phyloP scores from a whole-genome alignment of 2,797 vertebrate genomes.

The Sardinella longiceps region DNA sequence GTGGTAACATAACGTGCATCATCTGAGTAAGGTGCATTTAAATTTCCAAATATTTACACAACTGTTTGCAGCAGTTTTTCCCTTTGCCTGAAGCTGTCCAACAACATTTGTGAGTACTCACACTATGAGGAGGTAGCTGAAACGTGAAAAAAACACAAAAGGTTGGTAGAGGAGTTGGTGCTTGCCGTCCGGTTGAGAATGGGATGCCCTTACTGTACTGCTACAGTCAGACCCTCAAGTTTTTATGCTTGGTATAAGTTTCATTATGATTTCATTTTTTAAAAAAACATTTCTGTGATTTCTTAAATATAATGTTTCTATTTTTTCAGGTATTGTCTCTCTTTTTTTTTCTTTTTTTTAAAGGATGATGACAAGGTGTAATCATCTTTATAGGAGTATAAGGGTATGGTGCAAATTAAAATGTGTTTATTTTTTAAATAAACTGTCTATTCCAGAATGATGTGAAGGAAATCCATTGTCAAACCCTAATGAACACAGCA shows the following conservation, averaged over 20 bases:
- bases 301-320: not conserved
- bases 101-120: no score
- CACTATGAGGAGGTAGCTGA: no score
- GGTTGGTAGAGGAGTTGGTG: not conserved
- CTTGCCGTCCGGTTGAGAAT: not conserved
- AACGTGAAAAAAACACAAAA: no score
- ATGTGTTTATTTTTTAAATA: not conserved
- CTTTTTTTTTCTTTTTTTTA: not conserved
- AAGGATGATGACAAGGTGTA: not conserved
- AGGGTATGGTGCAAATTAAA: conserved; percentile 16
- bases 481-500: no score
- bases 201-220: not conserved
- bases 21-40: not conserved
- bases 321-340: not conserved
- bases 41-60: no score
- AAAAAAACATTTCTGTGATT: not conserved
- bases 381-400: not conserved
- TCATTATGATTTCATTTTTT: not conserved
- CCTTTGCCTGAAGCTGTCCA: no score
- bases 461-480: no score
- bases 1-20: not conserved
- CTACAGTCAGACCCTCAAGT: not conserved
- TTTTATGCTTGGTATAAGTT: not conserved
- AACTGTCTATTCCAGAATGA: no score
- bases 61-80: no score